These are phyloP conservation scores for Plebejus argus DNA, from an alignment of 2,888 invertebrate genomes.

Conservation along the genomic window DNA sequence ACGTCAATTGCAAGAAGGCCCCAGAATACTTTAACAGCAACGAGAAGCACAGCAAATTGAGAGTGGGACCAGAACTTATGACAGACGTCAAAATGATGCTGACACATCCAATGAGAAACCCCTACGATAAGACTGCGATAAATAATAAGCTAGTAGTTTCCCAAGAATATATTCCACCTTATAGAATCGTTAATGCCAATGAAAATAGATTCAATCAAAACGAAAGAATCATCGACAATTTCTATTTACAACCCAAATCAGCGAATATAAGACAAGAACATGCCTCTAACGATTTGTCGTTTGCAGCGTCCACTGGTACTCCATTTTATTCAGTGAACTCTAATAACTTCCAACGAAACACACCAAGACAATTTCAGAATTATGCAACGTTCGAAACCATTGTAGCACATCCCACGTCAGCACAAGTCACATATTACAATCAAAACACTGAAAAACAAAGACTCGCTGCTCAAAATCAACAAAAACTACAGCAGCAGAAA, in stretches of 20 bases:
- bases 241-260: constrained; percentile 62
- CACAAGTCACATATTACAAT: constrained; percentile 19
- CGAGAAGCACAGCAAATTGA: constrained; percentile 69
- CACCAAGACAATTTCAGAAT: not conserved
- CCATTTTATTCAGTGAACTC: constrained; percentile 57
- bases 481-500: not conserved
- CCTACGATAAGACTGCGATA: constrained; percentile 60
- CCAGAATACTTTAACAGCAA: constrained; percentile 65
- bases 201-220: constrained; percentile 58
- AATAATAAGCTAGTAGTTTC: constrained; percentile 64
- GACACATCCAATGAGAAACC: constrained; percentile 72
- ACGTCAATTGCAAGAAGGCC: constrained; percentile 80
- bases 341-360: constrained; percentile 40
- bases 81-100: constrained; percentile 81
- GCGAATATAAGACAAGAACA: constrained; percentile 55
- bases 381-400: not conserved
- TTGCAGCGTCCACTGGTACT: constrained; percentile 63
- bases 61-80: constrained; percentile 78
- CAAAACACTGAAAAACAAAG: constrained; percentile 21
- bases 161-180: constrained; percentile 73
- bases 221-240: constrained; percentile 57
- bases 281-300: constrained; percentile 52
- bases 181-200: constrained; percentile 65
- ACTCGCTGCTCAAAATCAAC: constrained; percentile 9
- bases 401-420: constrained; percentile 18